phyloP scores from a whole-genome alignment of 2,888 invertebrate species.

The Chymomyza fuscimana region DNA sequence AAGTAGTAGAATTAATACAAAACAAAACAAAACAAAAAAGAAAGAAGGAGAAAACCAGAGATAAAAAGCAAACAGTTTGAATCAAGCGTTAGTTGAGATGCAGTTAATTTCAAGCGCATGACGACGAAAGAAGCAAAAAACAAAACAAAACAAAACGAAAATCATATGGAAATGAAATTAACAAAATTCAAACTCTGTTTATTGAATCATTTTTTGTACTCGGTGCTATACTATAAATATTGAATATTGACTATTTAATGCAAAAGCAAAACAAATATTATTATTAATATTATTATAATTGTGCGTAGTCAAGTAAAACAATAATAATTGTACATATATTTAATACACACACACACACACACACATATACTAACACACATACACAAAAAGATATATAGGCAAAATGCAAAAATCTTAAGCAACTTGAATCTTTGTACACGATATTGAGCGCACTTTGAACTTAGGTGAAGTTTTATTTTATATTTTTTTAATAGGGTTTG shows the following conservation, averaged over 20 bases:
- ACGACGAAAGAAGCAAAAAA: constrained; percentile 19
- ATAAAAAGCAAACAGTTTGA: not conserved
- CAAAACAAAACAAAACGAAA: constrained; percentile 9
- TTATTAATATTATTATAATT: constrained; percentile 43
- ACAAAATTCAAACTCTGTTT: constrained; percentile 66
- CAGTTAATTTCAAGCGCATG: constrained; percentile 36
- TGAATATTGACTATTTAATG: constrained; percentile 64
- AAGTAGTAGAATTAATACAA: constrained; percentile 64
- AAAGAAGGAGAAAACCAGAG: not conserved
- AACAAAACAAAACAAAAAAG: constrained; percentile 19
- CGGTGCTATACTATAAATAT: constrained; percentile 78
- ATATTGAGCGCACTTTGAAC: constrained; percentile 36
- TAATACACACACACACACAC: constrained; percentile 26
- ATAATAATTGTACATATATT: constrained; percentile 46
- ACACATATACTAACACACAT: constrained; percentile 28
- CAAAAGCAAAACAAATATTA: constrained; percentile 35
- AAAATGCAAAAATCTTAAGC: constrained; percentile 21
- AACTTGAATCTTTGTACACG: constrained; percentile 54
- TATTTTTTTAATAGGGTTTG: not conserved
- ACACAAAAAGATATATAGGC: not conserved
- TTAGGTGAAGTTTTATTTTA: not conserved
- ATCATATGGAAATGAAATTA: constrained; percentile 13
- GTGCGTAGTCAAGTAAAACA: constrained; percentile 62
- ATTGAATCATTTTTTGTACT: constrained; percentile 76
- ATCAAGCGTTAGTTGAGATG: constrained; percentile 40